phyloP scores from a whole-genome alignment of 2,888 invertebrate genomes.

The Cryptus armator region DNA sequence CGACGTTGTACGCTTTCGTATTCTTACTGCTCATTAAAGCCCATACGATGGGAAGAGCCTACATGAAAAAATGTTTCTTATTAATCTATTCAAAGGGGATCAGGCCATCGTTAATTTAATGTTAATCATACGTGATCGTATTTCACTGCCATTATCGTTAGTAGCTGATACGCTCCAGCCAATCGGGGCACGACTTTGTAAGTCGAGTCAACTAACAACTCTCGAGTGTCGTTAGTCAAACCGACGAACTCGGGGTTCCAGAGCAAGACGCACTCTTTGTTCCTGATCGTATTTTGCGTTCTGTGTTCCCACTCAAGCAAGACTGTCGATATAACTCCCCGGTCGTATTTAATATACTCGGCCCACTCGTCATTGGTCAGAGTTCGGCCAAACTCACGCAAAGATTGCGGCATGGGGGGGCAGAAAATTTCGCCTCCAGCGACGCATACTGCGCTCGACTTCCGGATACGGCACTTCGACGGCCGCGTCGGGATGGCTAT shows the following conservation, averaged over 20 bases:
- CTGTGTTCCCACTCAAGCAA: not conserved
- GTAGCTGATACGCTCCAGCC: slow-evolving; percentile 7
- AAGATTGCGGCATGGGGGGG: too few relatives aligned
- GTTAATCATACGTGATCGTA: too few relatives aligned
- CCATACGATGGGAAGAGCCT: not conserved
- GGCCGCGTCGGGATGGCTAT: too few relatives aligned
- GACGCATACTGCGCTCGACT: too few relatives aligned
- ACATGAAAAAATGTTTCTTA: not conserved
- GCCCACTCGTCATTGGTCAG: not conserved
- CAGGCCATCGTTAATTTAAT: not conserved
- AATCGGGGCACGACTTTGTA: not conserved
- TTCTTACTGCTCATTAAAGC: slow-evolving; percentile 1
- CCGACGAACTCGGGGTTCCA: slow-evolving; percentile 13
- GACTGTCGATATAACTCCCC: not conserved
- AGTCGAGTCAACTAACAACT: slow-evolving; percentile 12
- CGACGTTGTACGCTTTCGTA: not conserved
- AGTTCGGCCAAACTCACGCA: not conserved
- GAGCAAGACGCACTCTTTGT: slow-evolving; percentile 5
- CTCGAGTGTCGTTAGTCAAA: not conserved
- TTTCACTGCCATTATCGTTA: not conserved
- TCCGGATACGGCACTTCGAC: too few relatives aligned
- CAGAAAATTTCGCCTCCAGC: too few relatives aligned
- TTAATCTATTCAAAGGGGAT: not conserved
- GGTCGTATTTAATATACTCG: not conserved
- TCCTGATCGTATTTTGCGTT: not conserved